phyloP scores from a whole-genome alignment of 2,888 invertebrate genomes.

The Pinctada fucata region DNA sequence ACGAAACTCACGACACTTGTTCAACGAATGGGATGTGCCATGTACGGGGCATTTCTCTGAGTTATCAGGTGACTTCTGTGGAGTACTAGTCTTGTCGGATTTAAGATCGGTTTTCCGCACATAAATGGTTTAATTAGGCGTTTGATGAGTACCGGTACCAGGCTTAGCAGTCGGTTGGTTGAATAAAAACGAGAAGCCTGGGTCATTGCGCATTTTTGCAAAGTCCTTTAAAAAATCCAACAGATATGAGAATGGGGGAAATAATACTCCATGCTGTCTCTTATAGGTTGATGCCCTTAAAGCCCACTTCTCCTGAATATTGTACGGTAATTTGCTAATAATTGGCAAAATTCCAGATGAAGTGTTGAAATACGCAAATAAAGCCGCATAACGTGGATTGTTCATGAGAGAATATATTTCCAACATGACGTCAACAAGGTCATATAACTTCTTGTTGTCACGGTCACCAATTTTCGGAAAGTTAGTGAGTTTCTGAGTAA shows the following conservation, averaged over 20 bases:
- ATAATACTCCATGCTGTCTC: neutral
- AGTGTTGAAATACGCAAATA: neutral
- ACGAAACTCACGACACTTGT: neutral
- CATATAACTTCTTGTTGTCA: neutral
- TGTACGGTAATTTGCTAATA: neutral
- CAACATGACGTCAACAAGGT: neutral
- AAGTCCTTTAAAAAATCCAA: neutral
- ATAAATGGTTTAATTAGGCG: too few species aligned
- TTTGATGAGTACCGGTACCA: neutral
- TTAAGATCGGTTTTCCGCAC: too few species aligned
- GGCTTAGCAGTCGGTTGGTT: neutral
- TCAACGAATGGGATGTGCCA: neutral
- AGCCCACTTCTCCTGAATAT: neutral
- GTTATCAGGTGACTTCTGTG: too few species aligned
- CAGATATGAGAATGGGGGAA: neutral
- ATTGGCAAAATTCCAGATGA: neutral
- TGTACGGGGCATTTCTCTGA: too few species aligned
- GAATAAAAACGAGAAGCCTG: neutral
- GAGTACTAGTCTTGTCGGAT: too few species aligned
- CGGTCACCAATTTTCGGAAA: neutral
- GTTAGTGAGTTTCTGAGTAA: neutral
- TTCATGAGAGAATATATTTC: neutral
- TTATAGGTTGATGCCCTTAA: neutral
- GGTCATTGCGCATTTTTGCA: neutral
- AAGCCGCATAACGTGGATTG: neutral